Evolutionary conservation across 1,140 invertebrate species (phyloP).

Genomic region (Drosophila nigromelanica): DNA sequence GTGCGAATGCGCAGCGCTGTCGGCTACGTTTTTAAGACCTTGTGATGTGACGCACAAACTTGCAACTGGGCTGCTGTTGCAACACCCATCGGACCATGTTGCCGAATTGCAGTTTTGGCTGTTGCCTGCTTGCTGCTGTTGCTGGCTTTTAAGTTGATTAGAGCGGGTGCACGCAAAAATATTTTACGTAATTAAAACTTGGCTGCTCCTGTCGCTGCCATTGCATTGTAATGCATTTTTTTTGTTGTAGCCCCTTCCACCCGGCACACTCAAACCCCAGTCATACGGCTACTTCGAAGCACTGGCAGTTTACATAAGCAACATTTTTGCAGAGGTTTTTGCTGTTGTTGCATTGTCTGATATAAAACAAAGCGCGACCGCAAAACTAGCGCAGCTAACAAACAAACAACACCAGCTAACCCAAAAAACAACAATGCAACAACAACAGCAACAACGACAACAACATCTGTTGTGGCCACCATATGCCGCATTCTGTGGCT

Average conservation of each 20-base stretch:
- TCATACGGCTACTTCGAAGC: background rate
- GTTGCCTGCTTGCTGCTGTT: conserved; percentile 16
- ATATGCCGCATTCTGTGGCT: conserved; percentile 73
- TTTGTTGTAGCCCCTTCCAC: conserved; percentile 2
- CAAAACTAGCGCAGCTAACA: conserved; percentile 74
- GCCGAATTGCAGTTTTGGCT: conserved; percentile 63
- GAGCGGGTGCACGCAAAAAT: conserved; percentile 69
- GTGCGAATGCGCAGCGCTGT: conserved; percentile 17
- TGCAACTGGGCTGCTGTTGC: conserved; percentile 30
- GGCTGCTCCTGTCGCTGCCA: conserved; percentile 51
- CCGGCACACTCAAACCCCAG: no score
- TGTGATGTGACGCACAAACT: conserved; percentile 11
- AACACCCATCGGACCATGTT: conserved; percentile 53
- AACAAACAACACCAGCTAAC: conserved; percentile 61
- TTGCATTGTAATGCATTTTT: conserved; percentile 44
- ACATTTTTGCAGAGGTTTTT: conserved; percentile 45
- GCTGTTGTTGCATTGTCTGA: conserved; percentile 60
- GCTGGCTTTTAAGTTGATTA: conserved; percentile 76
- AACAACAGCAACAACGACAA: conserved; percentile 39
- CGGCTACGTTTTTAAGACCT: conserved; percentile 54
- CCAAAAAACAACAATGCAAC: conserved; percentile 37
- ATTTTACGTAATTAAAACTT: conserved; percentile 82
- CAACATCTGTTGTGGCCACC: conserved; percentile 19
- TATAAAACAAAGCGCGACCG: conserved; percentile 68
- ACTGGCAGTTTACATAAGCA: conserved; percentile 31